Base-by-base conservation (phyloP, 2,888 invertebrate genomes). In the Anticlea derivata region DNA sequence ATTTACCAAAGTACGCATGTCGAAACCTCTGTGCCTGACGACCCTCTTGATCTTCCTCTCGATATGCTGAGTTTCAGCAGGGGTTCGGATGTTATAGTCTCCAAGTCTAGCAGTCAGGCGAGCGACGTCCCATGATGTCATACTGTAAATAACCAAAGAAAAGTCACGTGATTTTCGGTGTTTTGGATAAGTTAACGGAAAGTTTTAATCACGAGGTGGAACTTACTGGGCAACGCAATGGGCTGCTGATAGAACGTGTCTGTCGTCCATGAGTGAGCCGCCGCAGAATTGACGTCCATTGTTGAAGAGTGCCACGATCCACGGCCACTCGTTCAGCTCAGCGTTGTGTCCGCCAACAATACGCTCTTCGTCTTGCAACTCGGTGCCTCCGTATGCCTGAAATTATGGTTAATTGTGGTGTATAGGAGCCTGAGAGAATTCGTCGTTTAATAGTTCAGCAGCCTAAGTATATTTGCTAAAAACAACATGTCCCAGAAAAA, bases 51-150 rank as follows among this genome's bases (percentile, higher is more conserved):
- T 95, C 72, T 94, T 94, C 66, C 95, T 93, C 63, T 96, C 95
- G 17, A 96, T 80, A 73, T 97, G 96, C 50, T 92, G 92, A 1
- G 95, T 94, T 79, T 97, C 97, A 1, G 92, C 83, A 68, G 93
- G 94, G 0, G 93, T 93, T 67, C 94, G 94, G 45, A 97, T 96
- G 65, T 97, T 95, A 75, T 97, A 93, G 75, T 97, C 97, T 5
- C 96, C 97, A 8, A 97, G 89, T 60, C 95, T 92, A 0, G 95
- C 96, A 1, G 95, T 96, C 46, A 97, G 72, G 41, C 96, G 92
- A 0, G 96, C 95, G 0, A 97, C 96, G 75, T 97, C 97, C 95
- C 95, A 96, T 0, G 96, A 95, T 41, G 94, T 96, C 97, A 97
- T 97, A 66, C 97, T 97, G 75, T 27, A 66, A 72, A 24, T 12